Conservation (phyloP, 2,797 vertebrate genomes). For the Pangasius mekongensis region DNA sequence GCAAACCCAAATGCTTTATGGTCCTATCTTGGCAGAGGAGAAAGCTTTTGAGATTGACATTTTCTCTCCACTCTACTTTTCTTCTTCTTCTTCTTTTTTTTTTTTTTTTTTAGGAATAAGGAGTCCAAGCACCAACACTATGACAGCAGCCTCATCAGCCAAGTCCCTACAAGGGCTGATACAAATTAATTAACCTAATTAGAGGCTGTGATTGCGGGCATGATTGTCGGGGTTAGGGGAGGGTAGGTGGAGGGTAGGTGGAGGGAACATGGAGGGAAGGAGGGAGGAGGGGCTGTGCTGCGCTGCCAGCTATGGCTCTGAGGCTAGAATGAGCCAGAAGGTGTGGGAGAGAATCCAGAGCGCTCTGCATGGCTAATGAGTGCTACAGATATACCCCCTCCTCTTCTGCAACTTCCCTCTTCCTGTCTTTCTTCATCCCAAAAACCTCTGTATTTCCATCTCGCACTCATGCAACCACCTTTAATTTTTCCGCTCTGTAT, state of each 20-base stretch:
- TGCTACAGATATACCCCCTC: constrained; percentile 52
- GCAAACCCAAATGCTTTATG: constrained; percentile 66
- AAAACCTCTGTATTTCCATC: constrained; percentile 11
- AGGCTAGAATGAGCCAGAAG: constrained; percentile 93
- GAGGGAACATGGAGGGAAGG: constrained; percentile 68
- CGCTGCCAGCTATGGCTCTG: constrained; percentile 90
- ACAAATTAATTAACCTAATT: constrained; percentile 99
- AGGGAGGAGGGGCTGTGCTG: constrained; percentile 70
- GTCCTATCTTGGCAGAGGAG: constrained; percentile 64
- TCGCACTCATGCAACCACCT: neutral
- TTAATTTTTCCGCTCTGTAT: neutral
- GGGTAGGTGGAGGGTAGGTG: constrained; percentile 58
- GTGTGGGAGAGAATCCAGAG: constrained; percentile 93
- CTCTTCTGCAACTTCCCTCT: constrained; percentile 47
- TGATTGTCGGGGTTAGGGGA: constrained; percentile 85
- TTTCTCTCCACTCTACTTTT: constrained; percentile 11
- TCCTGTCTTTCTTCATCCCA: constrained; percentile 25
- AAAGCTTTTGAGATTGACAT: constrained; percentile 59
- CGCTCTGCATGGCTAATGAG: constrained; percentile 93
- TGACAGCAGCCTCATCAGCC: constrained; percentile 98
- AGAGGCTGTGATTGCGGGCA: constrained; percentile 99
- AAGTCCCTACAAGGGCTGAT: constrained; percentile 99
- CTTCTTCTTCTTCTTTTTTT: constrained; percentile 45
- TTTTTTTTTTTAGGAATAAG: constrained; percentile 36
- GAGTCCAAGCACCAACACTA: constrained; percentile 83